Evolutionary conservation across 2,888 invertebrate species (phyloP).

Genomic region (Euzetes globulus): DNA sequence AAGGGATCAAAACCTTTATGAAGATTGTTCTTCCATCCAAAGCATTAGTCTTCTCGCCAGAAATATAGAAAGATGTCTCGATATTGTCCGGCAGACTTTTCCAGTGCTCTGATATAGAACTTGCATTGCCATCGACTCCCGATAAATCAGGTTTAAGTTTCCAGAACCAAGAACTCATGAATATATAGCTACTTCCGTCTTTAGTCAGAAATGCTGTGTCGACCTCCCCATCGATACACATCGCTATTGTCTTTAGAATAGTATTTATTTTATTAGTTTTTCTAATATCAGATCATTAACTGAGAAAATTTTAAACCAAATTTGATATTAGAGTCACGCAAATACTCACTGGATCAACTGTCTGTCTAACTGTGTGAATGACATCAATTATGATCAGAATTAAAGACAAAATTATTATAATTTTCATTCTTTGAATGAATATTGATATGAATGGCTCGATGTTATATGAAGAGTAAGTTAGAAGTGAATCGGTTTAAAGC

Average conservation of each 20-base stretch:
- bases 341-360: conserved; percentile 3
- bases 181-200: conserved; percentile 19
- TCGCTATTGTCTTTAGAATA: not conserved
- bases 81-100: not conserved
- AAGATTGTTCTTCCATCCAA: conserved; percentile 8
- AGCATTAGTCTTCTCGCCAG: not conserved
- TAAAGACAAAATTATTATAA: not conserved
- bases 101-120: not conserved
- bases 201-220: not conserved
- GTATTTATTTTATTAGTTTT: not conserved
- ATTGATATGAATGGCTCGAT: not conserved
- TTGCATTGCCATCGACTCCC: not conserved
- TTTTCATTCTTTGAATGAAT: not conserved
- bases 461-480: not conserved
- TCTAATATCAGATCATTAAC: not conserved
- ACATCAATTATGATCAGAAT: not conserved
- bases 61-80: conserved; percentile 3
- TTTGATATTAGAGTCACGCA: not conserved
- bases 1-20: conserved; percentile 5
- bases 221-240: conserved; percentile 23
- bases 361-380: not conserved
- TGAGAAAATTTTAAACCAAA: not conserved
- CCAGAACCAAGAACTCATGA: conserved; percentile 18
- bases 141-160: not conserved
- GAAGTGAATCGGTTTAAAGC: not conserved